phyloP scores from a whole-genome alignment of 2,888 invertebrate species.

The Girardia tigrina region DNA sequence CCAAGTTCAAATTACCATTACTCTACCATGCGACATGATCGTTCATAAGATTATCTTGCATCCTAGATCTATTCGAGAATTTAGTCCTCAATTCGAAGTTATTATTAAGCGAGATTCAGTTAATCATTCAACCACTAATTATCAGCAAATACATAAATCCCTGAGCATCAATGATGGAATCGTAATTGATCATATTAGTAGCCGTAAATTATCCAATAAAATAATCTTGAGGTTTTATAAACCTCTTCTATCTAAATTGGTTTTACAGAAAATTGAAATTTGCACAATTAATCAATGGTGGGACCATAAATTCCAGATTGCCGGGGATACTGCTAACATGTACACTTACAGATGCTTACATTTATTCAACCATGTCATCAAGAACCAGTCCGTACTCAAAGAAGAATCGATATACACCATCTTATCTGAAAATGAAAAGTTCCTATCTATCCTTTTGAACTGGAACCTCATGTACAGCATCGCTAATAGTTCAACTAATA shows the following conservation, averaged over 20 bases:
- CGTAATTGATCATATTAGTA: not conserved
- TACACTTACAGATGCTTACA: not conserved
- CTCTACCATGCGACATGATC: conserved; percentile 72
- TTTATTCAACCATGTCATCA: not conserved
- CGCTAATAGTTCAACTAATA: conserved; percentile 8
- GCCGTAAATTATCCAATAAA: conserved; percentile 35
- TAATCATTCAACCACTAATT: not conserved
- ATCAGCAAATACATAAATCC: conserved; percentile 26
- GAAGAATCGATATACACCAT: not conserved
- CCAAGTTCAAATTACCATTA: conserved; percentile 71
- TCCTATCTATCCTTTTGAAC: not conserved
- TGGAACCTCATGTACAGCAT: conserved; percentile 11
- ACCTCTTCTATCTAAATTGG: conserved; percentile 20
- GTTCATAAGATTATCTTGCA: conserved; percentile 73
- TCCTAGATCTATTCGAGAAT: conserved; percentile 65
- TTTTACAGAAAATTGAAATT: conserved; percentile 49
- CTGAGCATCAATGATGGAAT: conserved; percentile 18
- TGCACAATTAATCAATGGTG: conserved; percentile 18
- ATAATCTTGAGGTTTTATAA: conserved; percentile 28
- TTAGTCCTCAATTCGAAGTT: conserved; percentile 32
- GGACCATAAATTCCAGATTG: not conserved
- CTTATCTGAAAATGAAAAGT: not conserved
- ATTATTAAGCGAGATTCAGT: not conserved
- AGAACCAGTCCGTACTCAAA: not conserved
- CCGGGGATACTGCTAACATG: not conserved